Percentiles rank a stretch among this genome's conserved stretches.
These are phyloP conservation scores for Capromys pilorides DNA, from an alignment of 2,797 vertebrate genomes.

Conservation along the genomic window DNA sequence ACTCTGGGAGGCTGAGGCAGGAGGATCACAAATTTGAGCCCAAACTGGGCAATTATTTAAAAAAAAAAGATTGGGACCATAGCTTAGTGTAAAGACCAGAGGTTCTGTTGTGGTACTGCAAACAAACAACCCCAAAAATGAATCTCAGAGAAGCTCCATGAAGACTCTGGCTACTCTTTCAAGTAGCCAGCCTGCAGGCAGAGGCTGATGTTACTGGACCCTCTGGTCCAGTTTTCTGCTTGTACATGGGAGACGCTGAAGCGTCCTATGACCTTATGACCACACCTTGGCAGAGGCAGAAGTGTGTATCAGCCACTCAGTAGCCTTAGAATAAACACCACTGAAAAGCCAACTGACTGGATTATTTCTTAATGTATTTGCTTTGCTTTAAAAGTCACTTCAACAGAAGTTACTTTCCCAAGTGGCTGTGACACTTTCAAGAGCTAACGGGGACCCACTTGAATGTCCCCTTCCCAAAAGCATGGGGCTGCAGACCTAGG, in stretches of 20 bases:
- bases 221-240: background rate
- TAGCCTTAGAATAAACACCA: background rate
- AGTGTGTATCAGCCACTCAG: background rate
- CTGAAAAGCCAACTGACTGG: background rate
- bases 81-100: background rate
- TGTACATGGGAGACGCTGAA: background rate
- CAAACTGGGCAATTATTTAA: background rate
- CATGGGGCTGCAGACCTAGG: background rate
- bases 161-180: background rate
- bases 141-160: fast-evolving
- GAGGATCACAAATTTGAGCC: background rate
- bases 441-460: background rate
- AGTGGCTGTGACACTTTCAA: background rate
- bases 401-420: background rate
- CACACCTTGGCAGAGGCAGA: background rate
- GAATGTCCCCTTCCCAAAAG: background rate
- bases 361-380: background rate
- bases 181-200: background rate
- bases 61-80: background rate
- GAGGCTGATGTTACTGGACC: background rate
- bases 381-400: conserved; percentile 39
- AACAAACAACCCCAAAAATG: background rate
- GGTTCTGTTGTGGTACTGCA: background rate
- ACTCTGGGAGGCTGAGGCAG: background rate
- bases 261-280: background rate